phyloP scores from a whole-genome alignment of 2,113 vertebrate species.

The Calyptommatus sinebrachiatus region DNA sequence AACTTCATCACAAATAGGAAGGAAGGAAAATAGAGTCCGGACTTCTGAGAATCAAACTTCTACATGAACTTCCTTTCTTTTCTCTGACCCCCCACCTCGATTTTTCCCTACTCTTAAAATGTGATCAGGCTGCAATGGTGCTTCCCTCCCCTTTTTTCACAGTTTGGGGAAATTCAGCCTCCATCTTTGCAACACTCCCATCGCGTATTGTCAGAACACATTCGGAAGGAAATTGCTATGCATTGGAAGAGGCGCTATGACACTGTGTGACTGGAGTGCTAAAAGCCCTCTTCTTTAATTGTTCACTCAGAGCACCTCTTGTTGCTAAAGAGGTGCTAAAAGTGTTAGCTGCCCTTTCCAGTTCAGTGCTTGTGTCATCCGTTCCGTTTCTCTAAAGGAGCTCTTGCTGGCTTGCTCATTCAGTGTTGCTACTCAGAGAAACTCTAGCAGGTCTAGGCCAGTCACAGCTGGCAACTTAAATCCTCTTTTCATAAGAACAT shows the following conservation, averaged over 20 bases:
- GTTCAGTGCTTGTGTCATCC: not conserved
- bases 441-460: not conserved
- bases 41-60: conserved; percentile 43
- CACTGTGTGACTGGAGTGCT: conserved; percentile 6
- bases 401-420: not conserved
- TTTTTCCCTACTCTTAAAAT: not conserved
- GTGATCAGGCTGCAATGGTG: not conserved
- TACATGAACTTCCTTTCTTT: conserved; percentile 16
- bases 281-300: conserved; percentile 27
- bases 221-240: conserved; percentile 25
- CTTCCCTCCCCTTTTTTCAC: not conserved
- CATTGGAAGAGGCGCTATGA: conserved; percentile 29
- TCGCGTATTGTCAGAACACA: conserved; percentile 31
- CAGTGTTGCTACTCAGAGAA: not conserved
- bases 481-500: too few species aligned
- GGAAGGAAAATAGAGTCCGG: not conserved
- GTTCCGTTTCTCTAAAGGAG: not conserved
- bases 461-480: not conserved
- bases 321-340: conserved; percentile 10
- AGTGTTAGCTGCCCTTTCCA: not conserved
- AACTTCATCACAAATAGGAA: too few species aligned
- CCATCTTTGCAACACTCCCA: not conserved
- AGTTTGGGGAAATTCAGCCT: not conserved
- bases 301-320: conserved; percentile 4
- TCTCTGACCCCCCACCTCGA: fast-evolving